phyloP scores from a whole-genome alignment of 2,113 vertebrate genomes.

The Lophochroa leadbeateri region DNA sequence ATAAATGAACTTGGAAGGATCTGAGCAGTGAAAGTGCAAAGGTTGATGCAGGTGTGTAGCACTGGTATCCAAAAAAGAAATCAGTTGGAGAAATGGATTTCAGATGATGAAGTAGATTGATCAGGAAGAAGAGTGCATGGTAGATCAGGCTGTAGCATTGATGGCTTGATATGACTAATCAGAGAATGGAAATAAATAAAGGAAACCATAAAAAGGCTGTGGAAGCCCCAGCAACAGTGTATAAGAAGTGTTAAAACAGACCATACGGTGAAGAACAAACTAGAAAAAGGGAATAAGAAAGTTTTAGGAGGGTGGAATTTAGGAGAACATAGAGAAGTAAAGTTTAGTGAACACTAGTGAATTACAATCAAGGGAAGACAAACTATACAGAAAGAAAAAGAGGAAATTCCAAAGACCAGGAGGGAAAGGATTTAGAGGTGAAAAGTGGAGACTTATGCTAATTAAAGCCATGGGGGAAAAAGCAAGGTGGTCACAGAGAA shows the following conservation, averaged over 20 bases:
- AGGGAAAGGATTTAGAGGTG: neutral
- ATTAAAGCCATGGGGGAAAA: neutral
- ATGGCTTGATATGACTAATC: neutral
- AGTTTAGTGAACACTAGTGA: neutral
- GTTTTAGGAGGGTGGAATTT: neutral
- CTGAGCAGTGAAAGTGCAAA: neutral
- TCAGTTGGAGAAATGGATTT: neutral
- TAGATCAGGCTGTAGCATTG: neutral
- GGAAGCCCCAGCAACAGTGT: neutral
- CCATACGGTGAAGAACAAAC: neutral
- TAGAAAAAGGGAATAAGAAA: neutral
- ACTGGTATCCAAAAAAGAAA: neutral
- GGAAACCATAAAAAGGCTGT: neutral
- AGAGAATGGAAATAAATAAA: neutral
- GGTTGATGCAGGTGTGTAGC: neutral
- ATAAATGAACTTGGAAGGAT: neutral
- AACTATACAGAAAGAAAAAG: neutral
- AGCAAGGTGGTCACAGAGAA: neutral
- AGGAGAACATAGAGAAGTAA: neutral
- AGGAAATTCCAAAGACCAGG: neutral
- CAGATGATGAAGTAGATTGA: neutral
- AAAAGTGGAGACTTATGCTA: neutral
- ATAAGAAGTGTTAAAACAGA: neutral
- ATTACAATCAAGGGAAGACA: neutral
- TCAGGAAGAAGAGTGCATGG: neutral